A percentile compares a stretch with the other conserved stretches of the same genome.
These are phyloP conservation scores for Iguana delicatissima DNA, from an alignment of 2,797 vertebrate species.

Conservation along the genomic window DNA sequence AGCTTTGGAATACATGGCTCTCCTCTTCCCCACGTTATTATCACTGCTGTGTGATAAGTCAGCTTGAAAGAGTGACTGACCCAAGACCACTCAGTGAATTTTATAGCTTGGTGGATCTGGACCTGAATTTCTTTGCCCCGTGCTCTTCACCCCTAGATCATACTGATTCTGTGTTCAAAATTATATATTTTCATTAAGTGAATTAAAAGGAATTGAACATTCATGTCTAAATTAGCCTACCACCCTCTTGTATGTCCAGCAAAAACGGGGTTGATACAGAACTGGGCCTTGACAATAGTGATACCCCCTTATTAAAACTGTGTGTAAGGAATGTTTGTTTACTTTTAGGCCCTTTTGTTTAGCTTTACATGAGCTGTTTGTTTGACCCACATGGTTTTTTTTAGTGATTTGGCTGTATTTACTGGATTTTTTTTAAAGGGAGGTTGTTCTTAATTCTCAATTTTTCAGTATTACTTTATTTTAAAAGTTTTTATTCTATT, in stretches of 20 bases:
- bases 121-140: not conserved
- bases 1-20: not conserved
- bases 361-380: not conserved
- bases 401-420: not conserved
- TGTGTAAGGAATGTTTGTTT: not conserved
- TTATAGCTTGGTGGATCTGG: not conserved
- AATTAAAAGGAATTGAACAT: not conserved
- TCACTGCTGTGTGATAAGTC: not conserved
- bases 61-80: not conserved
- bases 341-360: not conserved
- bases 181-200: not conserved
- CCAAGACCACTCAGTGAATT: not conserved
- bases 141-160: not conserved
- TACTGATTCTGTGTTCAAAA: not conserved
- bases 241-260: not conserved
- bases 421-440: not conserved
- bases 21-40: not conserved
- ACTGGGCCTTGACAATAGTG: not conserved
- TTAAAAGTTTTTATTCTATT: not conserved
- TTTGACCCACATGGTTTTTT: not conserved
- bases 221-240: not conserved
- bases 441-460: not conserved
- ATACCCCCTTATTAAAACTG: no score
- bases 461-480: not conserved
- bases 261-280: not conserved